A percentile compares a stretch with the other conserved stretches of the same genome.
phyloP scores from a whole-genome alignment of 2,113 vertebrate genomes.

The Hyperoodon ampullatus region DNA sequence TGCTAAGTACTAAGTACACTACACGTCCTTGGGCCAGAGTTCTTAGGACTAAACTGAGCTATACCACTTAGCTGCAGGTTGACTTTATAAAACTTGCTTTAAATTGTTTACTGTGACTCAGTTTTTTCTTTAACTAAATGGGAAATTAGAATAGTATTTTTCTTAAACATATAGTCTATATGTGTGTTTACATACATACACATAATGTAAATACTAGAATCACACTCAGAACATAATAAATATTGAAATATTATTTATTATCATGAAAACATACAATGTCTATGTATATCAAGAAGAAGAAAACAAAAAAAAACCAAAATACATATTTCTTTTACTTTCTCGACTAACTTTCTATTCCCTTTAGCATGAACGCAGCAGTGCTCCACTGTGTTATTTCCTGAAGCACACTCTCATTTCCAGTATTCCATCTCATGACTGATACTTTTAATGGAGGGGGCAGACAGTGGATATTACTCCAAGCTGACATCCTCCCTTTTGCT shows the following conservation, averaged over 20 bases:
- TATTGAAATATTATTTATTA: background rate
- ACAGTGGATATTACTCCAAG: background rate
- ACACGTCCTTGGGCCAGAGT: background rate
- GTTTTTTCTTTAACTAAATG: background rate
- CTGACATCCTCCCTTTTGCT: background rate
- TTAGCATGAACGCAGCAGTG: too few relatives aligned
- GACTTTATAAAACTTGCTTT: background rate
- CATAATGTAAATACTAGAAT: background rate
- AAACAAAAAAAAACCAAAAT: background rate
- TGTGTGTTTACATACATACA: background rate
- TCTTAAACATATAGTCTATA: background rate
- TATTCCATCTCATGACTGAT: too few relatives aligned
- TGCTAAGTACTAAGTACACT: background rate
- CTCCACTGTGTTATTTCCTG: background rate
- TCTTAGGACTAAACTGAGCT: background rate
- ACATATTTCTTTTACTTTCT: background rate
- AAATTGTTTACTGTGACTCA: background rate
- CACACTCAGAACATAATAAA: background rate
- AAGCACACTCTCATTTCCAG: background rate
- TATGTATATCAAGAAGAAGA: background rate
- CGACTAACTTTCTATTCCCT: background rate
- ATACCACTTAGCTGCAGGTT: accelerated
- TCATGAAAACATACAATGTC: background rate
- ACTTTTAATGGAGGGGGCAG: background rate
- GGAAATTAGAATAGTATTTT: background rate